phyloP scores from a whole-genome alignment of 1,140 invertebrate genomes.

The Stegodyphus dumicola region DNA sequence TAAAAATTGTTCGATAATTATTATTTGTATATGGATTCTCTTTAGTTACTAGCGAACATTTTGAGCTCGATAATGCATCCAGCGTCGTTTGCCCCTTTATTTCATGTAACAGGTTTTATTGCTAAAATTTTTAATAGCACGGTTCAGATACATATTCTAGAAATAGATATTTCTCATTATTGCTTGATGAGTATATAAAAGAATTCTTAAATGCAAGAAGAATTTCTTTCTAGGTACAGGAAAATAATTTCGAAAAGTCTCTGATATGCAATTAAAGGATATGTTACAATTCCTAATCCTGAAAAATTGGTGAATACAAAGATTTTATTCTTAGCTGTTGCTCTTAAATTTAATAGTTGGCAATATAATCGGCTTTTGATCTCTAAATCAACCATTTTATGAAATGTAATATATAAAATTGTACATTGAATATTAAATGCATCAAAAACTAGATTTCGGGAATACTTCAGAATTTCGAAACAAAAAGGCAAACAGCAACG shows the following conservation, averaged over 20 bases:
- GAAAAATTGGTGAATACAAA: no score
- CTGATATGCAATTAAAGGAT: slow-evolving; percentile 16
- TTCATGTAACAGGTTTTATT: neutral
- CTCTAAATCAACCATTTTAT: neutral
- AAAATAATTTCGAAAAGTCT: neutral
- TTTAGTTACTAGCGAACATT: no score
- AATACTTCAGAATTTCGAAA: slow-evolving; percentile 2
- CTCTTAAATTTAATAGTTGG: no score
- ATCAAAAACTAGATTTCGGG: slow-evolving; percentile 33
- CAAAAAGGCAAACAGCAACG: slow-evolving; percentile 47
- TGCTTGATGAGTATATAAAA: neutral
- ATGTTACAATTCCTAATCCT: neutral
- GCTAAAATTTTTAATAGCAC: neutral
- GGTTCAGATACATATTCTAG: neutral
- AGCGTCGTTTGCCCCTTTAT: slow-evolving; percentile 45
- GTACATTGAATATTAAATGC: slow-evolving; percentile 13
- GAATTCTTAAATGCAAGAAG: no score
- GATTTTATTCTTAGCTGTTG: no score
- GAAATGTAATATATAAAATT: slow-evolving; percentile 1
- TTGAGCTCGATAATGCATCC: neutral
- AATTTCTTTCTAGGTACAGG: no score
- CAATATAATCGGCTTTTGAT: neutral
- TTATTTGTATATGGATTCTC: no score
- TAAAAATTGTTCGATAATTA: no score
- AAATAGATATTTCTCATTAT: neutral